Evolutionary conservation across 2,888 invertebrate species (phyloP).

Genomic region (Ethmia dodecea): DNA sequence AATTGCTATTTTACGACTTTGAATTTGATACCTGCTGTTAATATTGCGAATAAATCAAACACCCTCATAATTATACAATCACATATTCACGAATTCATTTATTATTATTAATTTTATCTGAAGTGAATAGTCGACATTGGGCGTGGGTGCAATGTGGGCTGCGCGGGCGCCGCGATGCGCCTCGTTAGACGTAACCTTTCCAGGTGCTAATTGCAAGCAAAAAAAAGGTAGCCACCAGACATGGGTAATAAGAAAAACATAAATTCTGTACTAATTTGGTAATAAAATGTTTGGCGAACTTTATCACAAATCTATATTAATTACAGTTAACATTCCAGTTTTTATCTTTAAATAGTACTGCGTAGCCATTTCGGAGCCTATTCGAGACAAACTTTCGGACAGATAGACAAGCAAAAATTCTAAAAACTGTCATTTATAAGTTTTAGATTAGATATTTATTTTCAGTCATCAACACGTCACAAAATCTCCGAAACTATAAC

Average conservation of each 20-base stretch:
- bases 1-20: slow-evolving; percentile 12
- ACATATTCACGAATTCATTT: not conserved
- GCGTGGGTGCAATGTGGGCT: slow-evolving; percentile 42
- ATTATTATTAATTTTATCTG: slow-evolving; percentile 16
- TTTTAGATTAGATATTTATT: too few species aligned
- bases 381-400: too few species aligned
- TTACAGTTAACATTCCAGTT: too few species aligned
- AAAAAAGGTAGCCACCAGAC: slow-evolving; percentile 11
- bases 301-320: too few species aligned
- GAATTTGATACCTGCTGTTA: slow-evolving; percentile 32
- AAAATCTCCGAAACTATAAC: too few species aligned
- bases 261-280: too few species aligned
- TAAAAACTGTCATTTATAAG: too few species aligned
- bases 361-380: too few species aligned
- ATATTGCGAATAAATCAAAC: slow-evolving; percentile 49
- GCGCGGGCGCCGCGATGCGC: slow-evolving; percentile 38
- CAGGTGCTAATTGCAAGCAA: slow-evolving; percentile 49
- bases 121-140: slow-evolving; percentile 22
- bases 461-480: too few species aligned
- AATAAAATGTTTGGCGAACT: too few species aligned
- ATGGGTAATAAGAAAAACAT: slow-evolving; percentile 19
- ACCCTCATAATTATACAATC: slow-evolving; percentile 44
- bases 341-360: too few species aligned
- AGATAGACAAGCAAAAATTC: too few species aligned
- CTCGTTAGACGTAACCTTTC: slow-evolving; percentile 29